Evolutionary conservation across 2,888 invertebrate species (phyloP), one percentile per base, ranked within the genome.

Genomic region (Megamerina dolium): DNA sequence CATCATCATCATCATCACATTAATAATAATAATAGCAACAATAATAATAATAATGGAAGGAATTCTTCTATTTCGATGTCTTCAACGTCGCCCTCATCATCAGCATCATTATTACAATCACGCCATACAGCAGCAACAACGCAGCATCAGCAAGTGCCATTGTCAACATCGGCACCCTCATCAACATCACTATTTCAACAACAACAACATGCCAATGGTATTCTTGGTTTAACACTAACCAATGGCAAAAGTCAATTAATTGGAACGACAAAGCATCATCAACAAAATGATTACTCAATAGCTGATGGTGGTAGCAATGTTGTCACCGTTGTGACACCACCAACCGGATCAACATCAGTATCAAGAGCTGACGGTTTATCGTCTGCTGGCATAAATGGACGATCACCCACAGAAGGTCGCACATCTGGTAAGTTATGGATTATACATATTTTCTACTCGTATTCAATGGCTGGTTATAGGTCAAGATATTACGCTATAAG

Each of bases 321-420:
- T 14, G 31, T 31, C 38, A 43, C 19, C 19, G 13, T 16, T 10
- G 16, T 34, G 19, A 38, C 2, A 14, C 21, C 13, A 36, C 10
- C 37, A 16, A 12, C 27, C 20, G n/a, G 40, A 17, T 31, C 48
- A 31, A 33, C 53, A 37, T 34, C 49, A 36, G 38, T 48, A 32
- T n/a, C 46, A 32, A 39, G 41, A 31, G 10, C 43, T 36, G 10
- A 23, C 10, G 23, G 19, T 40, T 34, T 23, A 33, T 18, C 45
- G 37, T 34, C 48, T 29, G 21, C n/a, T n/a, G n/a, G n/a, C n/a
- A n/a, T 45, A 39, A 49, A 46, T 41, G 49, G 45, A 46, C 51
- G 49, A 51, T 54, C 54, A n/a, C n/a, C n/a, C 51, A 55, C 54
- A 50, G 65, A 61, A 57, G 57, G 54, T 55, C 57, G 59, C 46